Conservation (phyloP, 1,140 invertebrate genomes). For the Scaptomyza graminum region DNA sequence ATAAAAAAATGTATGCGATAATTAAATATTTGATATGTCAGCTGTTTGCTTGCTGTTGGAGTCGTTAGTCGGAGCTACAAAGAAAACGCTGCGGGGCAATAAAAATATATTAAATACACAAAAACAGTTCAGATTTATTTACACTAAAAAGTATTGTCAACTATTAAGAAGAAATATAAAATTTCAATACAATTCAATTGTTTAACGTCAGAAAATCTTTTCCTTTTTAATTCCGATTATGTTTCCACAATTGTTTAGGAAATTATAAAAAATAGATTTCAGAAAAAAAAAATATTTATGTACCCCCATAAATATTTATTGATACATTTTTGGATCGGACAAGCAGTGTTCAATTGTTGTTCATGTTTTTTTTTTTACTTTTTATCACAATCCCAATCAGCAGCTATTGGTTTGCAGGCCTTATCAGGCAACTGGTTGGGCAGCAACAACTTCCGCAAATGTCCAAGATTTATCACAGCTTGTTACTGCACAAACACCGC, state of each 20-base stretch:
- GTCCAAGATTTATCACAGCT: conserved; percentile 55
- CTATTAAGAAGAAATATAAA: too few species aligned
- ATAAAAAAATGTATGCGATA: conserved; percentile 35
- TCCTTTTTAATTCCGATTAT: too few species aligned
- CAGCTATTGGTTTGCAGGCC: conserved; percentile 14
- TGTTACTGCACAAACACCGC: conserved; percentile 7
- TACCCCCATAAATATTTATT: not conserved
- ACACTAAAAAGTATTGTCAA: not conserved
- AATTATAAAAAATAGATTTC: too few species aligned
- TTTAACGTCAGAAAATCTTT: too few species aligned
- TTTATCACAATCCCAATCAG: conserved; percentile 19
- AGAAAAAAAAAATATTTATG: not conserved
- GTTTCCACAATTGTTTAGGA: too few species aligned
- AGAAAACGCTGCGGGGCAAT: not conserved
- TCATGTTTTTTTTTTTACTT: not conserved
- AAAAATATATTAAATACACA: conserved; percentile 6
- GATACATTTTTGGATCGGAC: not conserved
- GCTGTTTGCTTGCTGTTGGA: conserved; percentile 31
- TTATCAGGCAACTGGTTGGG: conserved; percentile 34
- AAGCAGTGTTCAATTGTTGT: not conserved
- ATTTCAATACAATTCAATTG: too few species aligned
- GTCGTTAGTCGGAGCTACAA: conserved; percentile 52
- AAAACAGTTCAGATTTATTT: not conserved
- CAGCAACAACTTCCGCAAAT: conserved; percentile 64
- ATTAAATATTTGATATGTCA: conserved; percentile 69